Evolutionary conservation across 1,140 invertebrate species (phyloP), one percentile per base, ranked within the genome.

Genomic region (Agraylea sexmaculata): DNA sequence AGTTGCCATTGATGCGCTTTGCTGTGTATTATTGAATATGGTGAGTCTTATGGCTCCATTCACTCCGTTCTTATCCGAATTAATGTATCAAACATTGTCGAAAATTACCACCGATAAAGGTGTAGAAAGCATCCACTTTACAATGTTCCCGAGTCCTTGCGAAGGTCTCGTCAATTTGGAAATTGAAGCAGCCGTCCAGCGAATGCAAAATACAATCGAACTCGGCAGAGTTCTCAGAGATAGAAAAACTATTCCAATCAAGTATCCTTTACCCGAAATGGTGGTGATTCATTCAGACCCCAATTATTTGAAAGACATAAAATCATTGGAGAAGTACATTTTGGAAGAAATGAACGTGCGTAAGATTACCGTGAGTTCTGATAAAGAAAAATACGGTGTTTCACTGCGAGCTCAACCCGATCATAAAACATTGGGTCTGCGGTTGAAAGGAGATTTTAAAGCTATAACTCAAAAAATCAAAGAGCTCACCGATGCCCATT

Each of bases 151-250:
- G 1, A 67, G 77, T 29, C 65, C 81, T 1, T 75, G 77, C 47
- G 51, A 68, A 4, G 57, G 73, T 32, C 66, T 94, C 6, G 93
- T 99, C 32, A 75, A 96, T 59, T 70, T 70, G 43, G 69, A 80
- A 21, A 95, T 96, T 42, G 96, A 99, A 64, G 71, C 76, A 43
- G 82, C 90, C 37, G 90, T 99, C 0, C 70, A 77, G 22, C 69
- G 78, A 48, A 96, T 99, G 92, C 94, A 99, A 68, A 78, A 77
- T 13, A 83, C 98, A 6, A 89, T 99, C 47, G 93, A 98, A 59
- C 59, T 98, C 3, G 94, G 92, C 4, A 73, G 96, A 47, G 77
- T 96, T 7, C 67, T 97, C 31, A 68, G 96, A 37, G 95, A 99
- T 56, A 73, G 92, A 21, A 88, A 89, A 60, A 94, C 86, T 1